Conservation (phyloP, 1,140 invertebrate genomes). For the Eriosoma lanigerum region DNA sequence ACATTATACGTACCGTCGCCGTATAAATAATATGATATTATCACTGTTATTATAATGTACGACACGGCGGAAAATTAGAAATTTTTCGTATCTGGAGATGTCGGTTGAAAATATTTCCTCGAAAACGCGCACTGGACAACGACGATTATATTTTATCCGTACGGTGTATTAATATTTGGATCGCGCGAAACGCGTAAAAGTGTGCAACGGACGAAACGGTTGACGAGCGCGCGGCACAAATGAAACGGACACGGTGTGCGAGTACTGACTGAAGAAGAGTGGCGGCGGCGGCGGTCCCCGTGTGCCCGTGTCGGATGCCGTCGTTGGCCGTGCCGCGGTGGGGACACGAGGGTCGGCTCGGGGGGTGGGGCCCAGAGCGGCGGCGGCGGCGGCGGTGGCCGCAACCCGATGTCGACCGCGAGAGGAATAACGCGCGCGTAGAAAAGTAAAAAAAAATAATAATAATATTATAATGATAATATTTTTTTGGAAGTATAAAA, state of each 20-base stretch:
- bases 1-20: neutral
- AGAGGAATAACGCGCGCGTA: neutral
- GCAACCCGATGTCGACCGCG: constrained; percentile 12
- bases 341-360: constrained; percentile 23
- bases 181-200: neutral
- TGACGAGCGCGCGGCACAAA: neutral
- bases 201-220: neutral
- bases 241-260: constrained; percentile 5
- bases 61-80: too few species aligned
- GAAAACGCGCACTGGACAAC: too few species aligned
- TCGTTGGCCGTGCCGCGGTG: neutral
- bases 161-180: neutral
- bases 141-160: too few species aligned
- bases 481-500: too few species aligned
- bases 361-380: constrained; percentile 24
- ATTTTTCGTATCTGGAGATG: too few species aligned
- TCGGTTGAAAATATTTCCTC: too few species aligned
- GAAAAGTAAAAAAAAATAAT: neutral
- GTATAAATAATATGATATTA: neutral
- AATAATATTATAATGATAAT: too few species aligned
- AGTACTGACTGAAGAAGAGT: constrained; percentile 44
- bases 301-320: neutral
- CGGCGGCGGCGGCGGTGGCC: too few species aligned
- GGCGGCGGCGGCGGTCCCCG: neutral
- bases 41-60: too few species aligned